phyloP scores from a whole-genome alignment of 2,797 vertebrate genomes.

The Lophotriccus pileatus region DNA sequence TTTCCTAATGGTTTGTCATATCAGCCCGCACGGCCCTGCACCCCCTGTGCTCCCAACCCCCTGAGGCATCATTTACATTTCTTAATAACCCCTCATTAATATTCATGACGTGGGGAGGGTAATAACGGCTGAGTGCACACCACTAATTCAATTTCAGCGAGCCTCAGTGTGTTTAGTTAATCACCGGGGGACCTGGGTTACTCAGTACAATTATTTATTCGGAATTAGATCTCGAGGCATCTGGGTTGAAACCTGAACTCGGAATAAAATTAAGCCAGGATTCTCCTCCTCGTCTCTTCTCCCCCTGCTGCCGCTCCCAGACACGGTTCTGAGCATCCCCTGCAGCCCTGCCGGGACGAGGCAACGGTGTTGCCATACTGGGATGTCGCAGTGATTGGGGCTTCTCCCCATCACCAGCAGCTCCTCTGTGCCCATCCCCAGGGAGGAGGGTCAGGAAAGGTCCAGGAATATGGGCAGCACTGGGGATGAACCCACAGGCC shows the following conservation, averaged over 20 bases:
- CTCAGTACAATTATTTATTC: slow-evolving; percentile 81
- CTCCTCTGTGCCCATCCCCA: background rate
- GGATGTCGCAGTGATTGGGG: rapidly evolving
- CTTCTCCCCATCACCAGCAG: rapidly evolving
- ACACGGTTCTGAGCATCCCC: background rate
- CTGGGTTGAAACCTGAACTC: slow-evolving; percentile 64
- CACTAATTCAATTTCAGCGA: slow-evolving; percentile 81
- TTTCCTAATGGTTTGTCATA: slow-evolving; percentile 70
- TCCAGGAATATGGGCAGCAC: background rate
- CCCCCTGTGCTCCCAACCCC: slow-evolving; percentile 49
- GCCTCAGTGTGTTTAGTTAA: slow-evolving; percentile 79
- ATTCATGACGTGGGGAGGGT: slow-evolving; percentile 75
- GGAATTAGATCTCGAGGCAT: slow-evolving; percentile 79
- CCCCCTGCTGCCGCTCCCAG: background rate
- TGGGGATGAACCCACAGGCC: background rate
- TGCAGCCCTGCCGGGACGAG: background rate
- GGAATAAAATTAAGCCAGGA: slow-evolving; percentile 62
- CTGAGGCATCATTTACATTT: slow-evolving; percentile 79
- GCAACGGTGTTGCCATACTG: background rate
- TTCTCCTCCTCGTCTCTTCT: slow-evolving; percentile 3
- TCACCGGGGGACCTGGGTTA: slow-evolving; percentile 75
- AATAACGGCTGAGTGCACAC: slow-evolving; percentile 71
- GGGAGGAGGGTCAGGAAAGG: background rate
- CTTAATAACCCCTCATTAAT: slow-evolving; percentile 81
- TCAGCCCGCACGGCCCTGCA: slow-evolving; percentile 40